Evolutionary conservation across 2,888 invertebrate species (phyloP).

Genomic region (Nemapogon koenigi): DNA sequence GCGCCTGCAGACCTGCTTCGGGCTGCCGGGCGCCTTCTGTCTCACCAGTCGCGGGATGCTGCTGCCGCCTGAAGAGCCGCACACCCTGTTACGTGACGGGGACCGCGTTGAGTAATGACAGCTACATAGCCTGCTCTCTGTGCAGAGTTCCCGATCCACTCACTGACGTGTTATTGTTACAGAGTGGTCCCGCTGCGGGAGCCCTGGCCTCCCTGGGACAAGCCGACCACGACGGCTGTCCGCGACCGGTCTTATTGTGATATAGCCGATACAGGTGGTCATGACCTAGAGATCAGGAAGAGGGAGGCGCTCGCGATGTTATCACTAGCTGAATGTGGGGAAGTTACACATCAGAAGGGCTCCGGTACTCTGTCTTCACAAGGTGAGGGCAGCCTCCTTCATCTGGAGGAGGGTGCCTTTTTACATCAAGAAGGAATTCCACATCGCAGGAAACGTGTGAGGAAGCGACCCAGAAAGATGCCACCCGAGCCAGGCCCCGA

Average conservation of each 20-base stretch:
- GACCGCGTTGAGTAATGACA: conserved; percentile 34
- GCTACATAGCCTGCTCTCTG: too few relatives aligned
- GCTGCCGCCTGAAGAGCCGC: conserved; percentile 38
- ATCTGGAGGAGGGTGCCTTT: too few relatives aligned
- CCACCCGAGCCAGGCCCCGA: too few relatives aligned
- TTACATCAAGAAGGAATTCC: too few relatives aligned
- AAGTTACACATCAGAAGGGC: neutral
- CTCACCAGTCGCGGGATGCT: conserved; percentile 28
- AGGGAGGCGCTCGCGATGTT: neutral
- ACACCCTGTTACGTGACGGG: conserved; percentile 29
- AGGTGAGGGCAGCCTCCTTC: too few relatives aligned
- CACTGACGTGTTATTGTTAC: too few relatives aligned
- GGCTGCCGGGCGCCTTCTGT: conserved; percentile 20
- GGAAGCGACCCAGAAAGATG: too few relatives aligned
- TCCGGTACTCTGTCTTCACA: too few relatives aligned
- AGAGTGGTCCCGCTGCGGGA: too few relatives aligned
- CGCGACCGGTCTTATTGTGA: neutral
- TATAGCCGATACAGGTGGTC: neutral
- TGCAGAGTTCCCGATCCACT: too few relatives aligned
- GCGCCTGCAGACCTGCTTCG: conserved; percentile 28
- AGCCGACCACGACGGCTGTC: neutral
- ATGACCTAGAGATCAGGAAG: neutral
- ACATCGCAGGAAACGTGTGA: too few relatives aligned
- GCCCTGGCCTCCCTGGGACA: too few relatives aligned
- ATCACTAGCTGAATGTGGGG: neutral